Base-by-base conservation (phyloP, 2,113 vertebrate species). In the Hippocampus guttulatus region DNA sequence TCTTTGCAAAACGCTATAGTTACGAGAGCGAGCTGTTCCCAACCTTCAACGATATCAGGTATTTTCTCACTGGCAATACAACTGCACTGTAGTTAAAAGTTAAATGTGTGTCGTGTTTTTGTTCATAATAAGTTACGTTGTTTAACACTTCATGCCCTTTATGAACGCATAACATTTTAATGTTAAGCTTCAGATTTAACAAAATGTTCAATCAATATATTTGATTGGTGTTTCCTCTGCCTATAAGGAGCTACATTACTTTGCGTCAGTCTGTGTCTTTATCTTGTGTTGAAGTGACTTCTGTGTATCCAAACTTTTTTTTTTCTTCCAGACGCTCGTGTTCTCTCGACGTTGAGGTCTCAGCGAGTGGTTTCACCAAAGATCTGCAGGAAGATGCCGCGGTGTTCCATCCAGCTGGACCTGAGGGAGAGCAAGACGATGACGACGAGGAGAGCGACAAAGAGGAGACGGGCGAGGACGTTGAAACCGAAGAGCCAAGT, bases 11-110 rank as follows among this genome's bases (percentile, higher is more conserved):
- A 76, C 92, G 94, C 52, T 98, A 88, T 81, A 91, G 73, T 80
- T 99, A 96, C 0, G 96, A 98, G 91, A 98, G 97, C 72, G 96
- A 98, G 71, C 93, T 98, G 69, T 97, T 93, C 81, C 97, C 97
- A 75, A 85, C 91, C 2, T 98, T 98, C 84, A 91, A 89, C 85
- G 94, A 98, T 60, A 91, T 96, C 84, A 95, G 93, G 97, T 98
- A 83, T 85, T 23, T 11, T 41, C 21, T 40, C 8, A 6, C 21
- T 57, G 14, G 40, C 3, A 5, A 62, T 21, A 62, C 60, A 20
- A 38, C 30, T 18, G 30, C 25, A 55, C 18, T 55, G 52, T 55
- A 3, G 8, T 23, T 12, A n/a, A 23, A n/a, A 23, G 1, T 12
- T 2, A 55, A 55, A 57, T 57, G n/a, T 58, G 55, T 58, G 12